Percentiles rank a stretch among this genome's conserved stretches.
These are phyloP conservation scores for Etheostoma cragini DNA, from an alignment of 2,113 vertebrate species.

Conservation along the genomic window DNA sequence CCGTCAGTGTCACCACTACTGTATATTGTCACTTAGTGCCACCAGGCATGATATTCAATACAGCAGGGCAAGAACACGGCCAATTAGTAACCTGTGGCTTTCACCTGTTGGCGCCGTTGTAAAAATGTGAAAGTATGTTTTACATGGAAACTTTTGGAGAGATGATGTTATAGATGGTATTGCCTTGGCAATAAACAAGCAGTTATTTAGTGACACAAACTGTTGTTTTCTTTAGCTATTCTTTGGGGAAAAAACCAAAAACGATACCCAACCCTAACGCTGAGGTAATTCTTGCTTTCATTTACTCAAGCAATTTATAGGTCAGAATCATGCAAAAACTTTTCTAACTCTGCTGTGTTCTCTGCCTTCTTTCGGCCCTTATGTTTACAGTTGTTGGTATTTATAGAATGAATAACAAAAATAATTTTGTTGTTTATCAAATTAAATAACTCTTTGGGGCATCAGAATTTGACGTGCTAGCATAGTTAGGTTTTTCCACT, in stretches of 20 bases:
- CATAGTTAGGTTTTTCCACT: not conserved
- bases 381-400: not conserved
- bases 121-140: slow-evolving; percentile 44
- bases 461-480: not conserved
- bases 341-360: not conserved
- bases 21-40: slow-evolving; percentile 67
- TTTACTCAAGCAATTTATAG: not conserved
- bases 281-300: not conserved
- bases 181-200: too few relatives aligned
- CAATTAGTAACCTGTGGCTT: slow-evolving; percentile 65
- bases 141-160: slow-evolving; percentile 31
- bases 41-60: slow-evolving; percentile 71
- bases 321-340: not conserved
- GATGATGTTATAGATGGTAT: slow-evolving; percentile 42
- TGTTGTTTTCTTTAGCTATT: too few relatives aligned
- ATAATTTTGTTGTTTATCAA: not conserved
- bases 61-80: slow-evolving; percentile 50
- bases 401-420: not conserved
- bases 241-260: too few relatives aligned
- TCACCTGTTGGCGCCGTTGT: slow-evolving; percentile 68
- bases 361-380: not conserved
- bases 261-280: too few relatives aligned
- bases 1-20: slow-evolving; percentile 74
- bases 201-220: too few relatives aligned
- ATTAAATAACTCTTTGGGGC: not conserved